Base-by-base conservation (phyloP, 1,140 invertebrate genomes). In the Pseudoatta argentina region DNA sequence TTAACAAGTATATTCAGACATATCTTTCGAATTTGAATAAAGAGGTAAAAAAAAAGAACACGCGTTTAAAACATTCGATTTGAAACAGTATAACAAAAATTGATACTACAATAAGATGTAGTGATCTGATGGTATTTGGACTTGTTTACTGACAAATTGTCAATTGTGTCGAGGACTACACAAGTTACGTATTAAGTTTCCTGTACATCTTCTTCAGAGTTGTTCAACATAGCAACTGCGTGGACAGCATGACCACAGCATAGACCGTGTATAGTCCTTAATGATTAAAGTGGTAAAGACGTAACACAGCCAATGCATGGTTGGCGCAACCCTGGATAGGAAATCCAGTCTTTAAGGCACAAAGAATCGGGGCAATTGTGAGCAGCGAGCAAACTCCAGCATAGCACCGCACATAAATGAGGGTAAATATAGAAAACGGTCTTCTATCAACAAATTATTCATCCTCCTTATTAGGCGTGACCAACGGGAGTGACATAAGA, bases 301-400 rank as follows among this genome's bases (percentile, higher is more conserved):
- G 21, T 71, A 59, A 57, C 21, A 18, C 51, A 82, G 34, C 1
- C 57, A 57, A 44, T 27, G 73, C 57, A 77, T 24, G 48, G 67
- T 59, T 67, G 53, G 12, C 57, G 27, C 79, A 83, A 55, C 79
- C 69, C 69, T 61, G 79, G 39, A 16, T 51, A 67, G 48, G 79
- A 83, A 73, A 48, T 30, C 39, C 79, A 83, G 79, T 83, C 79
- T 83, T 83, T 83, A 83, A 83, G 79, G 79, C 79, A 83, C 79
- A 73, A 83, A 83, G 79, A 83, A 83, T 73, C 79, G 55, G 79
- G 69, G 79, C 79, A 44, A 83, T 83, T 83, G 79, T 61, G 69
- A 83, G 71, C 69, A 34, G 69, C 55, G 79, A 73, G 69, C 69
- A 61, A 83, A 83, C 79, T 73, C 79, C 75, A 73, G 39, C 69